A percentile compares a stretch with the other conserved stretches of the same genome.
These are phyloP conservation scores for Lithophane leautieri DNA, from an alignment of 2,888 invertebrate genomes.

Conservation along the genomic window DNA sequence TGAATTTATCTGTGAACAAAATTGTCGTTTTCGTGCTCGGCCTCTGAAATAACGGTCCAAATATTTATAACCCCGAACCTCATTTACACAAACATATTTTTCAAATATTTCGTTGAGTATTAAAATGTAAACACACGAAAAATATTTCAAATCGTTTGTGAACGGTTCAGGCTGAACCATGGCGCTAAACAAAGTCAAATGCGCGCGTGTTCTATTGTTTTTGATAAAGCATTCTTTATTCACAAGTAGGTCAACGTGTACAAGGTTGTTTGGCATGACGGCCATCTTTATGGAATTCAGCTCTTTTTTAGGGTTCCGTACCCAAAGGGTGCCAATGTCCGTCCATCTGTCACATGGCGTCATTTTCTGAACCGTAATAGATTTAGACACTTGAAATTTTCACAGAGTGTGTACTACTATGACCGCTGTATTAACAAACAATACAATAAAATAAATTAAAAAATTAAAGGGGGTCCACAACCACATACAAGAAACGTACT, in stretches of 20 bases:
- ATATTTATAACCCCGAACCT: not conserved
- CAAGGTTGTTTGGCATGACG: not conserved
- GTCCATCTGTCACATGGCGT: too few species aligned
- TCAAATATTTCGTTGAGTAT: not conserved
- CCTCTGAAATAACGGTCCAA: not conserved
- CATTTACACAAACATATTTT: not conserved
- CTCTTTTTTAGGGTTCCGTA: conserved; percentile 5
- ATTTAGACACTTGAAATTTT: not conserved
- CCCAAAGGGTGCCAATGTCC: not conserved
- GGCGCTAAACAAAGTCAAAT: conserved; percentile 3
- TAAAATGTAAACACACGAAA: not conserved
- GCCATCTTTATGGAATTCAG: not conserved
- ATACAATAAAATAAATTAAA: too few species aligned
- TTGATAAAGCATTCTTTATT: conserved; percentile 28
- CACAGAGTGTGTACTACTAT: not conserved
- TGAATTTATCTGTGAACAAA: not conserved
- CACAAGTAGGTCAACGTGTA: conserved; percentile 17
- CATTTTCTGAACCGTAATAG: too few species aligned
- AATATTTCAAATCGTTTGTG: conserved; percentile 4
- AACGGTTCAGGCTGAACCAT: not conserved
- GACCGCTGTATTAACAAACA: not conserved
- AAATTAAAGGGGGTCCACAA: not conserved
- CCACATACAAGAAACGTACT: not conserved
- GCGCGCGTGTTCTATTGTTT: conserved; percentile 29
- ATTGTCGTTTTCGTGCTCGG: not conserved